phyloP scores from a whole-genome alignment of 2,888 invertebrate genomes.

The Lysandra bellargus region DNA sequence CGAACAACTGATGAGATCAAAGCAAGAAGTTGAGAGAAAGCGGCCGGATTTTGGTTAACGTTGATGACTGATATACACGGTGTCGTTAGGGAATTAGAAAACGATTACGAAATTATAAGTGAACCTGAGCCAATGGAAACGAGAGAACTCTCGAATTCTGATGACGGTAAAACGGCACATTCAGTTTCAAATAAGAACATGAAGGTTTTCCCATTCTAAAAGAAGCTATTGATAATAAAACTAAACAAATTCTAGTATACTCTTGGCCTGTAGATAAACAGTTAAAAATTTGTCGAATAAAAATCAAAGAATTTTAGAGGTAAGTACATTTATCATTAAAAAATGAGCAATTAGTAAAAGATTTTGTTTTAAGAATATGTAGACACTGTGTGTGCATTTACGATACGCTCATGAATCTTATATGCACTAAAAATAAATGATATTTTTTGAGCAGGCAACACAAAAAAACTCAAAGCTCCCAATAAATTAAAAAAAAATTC shows the following conservation, averaged over 20 bases:
- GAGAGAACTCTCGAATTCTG: not conserved
- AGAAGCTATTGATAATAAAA: slow-evolving; percentile 46
- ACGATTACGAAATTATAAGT: not conserved
- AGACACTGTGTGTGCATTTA: too few relatives aligned
- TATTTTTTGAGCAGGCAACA: too few relatives aligned
- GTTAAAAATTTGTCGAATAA: slow-evolving; percentile 33
- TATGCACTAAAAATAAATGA: too few relatives aligned
- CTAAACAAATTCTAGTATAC: slow-evolving; percentile 44
- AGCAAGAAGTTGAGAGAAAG: too few relatives aligned
- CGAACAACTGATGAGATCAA: too few relatives aligned
- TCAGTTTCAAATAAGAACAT: slow-evolving; percentile 34
- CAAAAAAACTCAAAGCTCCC: too few relatives aligned
- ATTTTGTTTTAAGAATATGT: slow-evolving; percentile 37
- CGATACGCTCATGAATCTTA: too few relatives aligned
- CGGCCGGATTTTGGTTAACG: not conserved
- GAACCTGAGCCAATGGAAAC: not conserved
- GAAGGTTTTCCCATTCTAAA: slow-evolving; percentile 40
- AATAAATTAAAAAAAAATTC: too few relatives aligned
- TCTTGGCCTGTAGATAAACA: slow-evolving; percentile 39
- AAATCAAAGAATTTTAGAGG: slow-evolving; percentile 43
- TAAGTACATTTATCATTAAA: slow-evolving; percentile 40
- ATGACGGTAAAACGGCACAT: slow-evolving; percentile 24
- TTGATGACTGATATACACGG: not conserved
- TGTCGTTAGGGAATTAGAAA: not conserved
- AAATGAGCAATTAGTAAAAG: slow-evolving; percentile 22